Conservation (phyloP, 2,113 vertebrate genomes). For the Podarcis muralis region DNA sequence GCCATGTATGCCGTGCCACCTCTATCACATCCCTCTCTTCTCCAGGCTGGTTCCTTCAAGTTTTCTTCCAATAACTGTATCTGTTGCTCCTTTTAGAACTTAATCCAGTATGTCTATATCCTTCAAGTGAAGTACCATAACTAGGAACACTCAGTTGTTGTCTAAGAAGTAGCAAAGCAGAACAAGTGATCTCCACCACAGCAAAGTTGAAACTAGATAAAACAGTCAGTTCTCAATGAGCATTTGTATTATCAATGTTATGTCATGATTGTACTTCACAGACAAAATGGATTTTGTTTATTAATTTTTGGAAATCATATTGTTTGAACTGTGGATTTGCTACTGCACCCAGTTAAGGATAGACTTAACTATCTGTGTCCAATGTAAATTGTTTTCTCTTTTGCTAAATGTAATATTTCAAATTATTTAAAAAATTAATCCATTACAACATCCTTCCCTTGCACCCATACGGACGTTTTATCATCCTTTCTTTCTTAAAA, state of each 20-base stretch:
- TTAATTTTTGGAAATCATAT: not conserved
- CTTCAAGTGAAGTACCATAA: not conserved
- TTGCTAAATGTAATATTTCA: not conserved
- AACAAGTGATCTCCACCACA: not conserved
- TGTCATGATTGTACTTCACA: not conserved
- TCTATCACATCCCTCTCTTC: too few relatives aligned
- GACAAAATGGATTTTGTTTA: not conserved
- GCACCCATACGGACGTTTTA: not conserved
- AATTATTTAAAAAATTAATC: too few relatives aligned
- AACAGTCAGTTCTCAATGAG: not conserved
- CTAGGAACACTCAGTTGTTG: too few relatives aligned
- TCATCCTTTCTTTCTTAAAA: not conserved
- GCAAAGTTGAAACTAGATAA: not conserved
- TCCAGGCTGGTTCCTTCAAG: too few relatives aligned
- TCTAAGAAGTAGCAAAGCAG: not conserved
- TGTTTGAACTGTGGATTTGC: not conserved
- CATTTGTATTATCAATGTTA: not conserved
- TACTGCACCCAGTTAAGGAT: not conserved
- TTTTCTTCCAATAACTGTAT: too few relatives aligned
- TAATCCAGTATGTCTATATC: too few relatives aligned
- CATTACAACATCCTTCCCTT: not conserved
- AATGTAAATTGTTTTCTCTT: not conserved
- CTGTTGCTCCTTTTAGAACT: too few relatives aligned
- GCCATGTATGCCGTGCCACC: too few relatives aligned
- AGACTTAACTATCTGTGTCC: not conserved